Evolutionary conservation across 1,140 invertebrate genomes (phyloP).

Genomic region (Papilio aristodemus): DNA sequence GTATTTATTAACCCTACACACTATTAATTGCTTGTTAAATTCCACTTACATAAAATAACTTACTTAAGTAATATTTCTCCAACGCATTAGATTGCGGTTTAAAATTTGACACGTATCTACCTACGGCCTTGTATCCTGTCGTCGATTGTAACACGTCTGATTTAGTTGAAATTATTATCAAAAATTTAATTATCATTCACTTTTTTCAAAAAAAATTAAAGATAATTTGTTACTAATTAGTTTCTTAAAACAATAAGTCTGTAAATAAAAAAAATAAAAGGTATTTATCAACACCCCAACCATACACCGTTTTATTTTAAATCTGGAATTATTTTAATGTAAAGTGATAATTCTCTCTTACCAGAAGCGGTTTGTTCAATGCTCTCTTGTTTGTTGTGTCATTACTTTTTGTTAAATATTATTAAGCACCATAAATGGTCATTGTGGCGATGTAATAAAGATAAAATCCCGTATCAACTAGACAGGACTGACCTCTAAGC

Average conservation of each 20-base stretch:
- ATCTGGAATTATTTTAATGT: too few species aligned
- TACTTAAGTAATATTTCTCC: not conserved
- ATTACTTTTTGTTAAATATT: not conserved
- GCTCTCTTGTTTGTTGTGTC: conserved; percentile 11
- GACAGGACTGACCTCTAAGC: conserved; percentile 35
- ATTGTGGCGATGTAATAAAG: conserved; percentile 24
- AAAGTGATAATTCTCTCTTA: not conserved
- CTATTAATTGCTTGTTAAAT: conserved; percentile 15
- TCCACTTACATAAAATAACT: not conserved
- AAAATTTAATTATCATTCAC: too few species aligned
- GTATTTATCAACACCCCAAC: too few species aligned
- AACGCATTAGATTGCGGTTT: not conserved
- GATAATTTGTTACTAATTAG: too few species aligned
- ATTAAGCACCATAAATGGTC: conserved; percentile 7
- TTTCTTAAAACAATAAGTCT: too few species aligned
- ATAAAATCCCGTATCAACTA: conserved; percentile 31
- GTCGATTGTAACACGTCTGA: too few species aligned
- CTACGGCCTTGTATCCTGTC: too few species aligned
- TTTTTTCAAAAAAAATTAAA: too few species aligned
- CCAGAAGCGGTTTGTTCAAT: not conserved
- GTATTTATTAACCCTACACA: not conserved
- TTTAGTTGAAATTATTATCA: too few species aligned
- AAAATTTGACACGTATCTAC: not conserved
- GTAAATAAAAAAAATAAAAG: too few species aligned
- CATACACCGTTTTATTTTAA: too few species aligned